These are phyloP conservation scores for Machimus rusticus DNA, from an alignment of 2,888 invertebrate species.

Conservation along the genomic window DNA sequence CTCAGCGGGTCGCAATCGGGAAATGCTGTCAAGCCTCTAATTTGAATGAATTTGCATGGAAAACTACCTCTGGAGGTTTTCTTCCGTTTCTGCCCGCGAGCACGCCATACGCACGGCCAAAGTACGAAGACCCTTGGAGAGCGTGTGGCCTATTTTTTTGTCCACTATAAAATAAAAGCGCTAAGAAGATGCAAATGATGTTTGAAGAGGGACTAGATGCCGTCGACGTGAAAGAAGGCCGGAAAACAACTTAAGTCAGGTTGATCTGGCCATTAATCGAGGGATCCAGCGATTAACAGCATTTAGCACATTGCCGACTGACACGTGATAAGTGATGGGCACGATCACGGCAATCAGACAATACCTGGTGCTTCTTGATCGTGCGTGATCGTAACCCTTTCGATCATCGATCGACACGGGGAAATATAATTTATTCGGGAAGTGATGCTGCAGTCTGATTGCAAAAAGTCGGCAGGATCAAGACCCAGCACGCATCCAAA, in stretches of 20 bases:
- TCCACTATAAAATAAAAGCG: not conserved
- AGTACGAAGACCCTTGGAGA: slow-evolving; percentile 4
- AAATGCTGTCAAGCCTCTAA: not conserved
- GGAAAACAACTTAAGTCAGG: not conserved
- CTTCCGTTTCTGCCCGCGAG: not conserved
- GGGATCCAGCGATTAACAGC: not conserved
- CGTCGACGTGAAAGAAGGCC: not conserved
- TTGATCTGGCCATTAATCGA: not conserved
- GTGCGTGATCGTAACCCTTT: not conserved
- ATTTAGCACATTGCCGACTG: not conserved
- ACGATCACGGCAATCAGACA: not conserved
- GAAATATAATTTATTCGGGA: not conserved
- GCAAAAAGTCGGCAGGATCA: not conserved
- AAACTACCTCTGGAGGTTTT: not conserved
- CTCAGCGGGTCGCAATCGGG: slow-evolving; percentile 7
- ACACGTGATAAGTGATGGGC: not conserved
- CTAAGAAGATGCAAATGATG: slow-evolving; percentile 18
- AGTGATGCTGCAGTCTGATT: not conserved
- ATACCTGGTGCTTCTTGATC: not conserved
- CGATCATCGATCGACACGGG: not conserved
- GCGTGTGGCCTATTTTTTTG: slow-evolving; percentile 3
- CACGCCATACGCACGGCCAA: not conserved
- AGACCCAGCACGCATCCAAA: not conserved
- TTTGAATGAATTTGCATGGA: slow-evolving; percentile 33
- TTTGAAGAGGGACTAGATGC: not conserved